phyloP scores from a whole-genome alignment of 2,888 invertebrate species.

The Mythimna vitellina region DNA sequence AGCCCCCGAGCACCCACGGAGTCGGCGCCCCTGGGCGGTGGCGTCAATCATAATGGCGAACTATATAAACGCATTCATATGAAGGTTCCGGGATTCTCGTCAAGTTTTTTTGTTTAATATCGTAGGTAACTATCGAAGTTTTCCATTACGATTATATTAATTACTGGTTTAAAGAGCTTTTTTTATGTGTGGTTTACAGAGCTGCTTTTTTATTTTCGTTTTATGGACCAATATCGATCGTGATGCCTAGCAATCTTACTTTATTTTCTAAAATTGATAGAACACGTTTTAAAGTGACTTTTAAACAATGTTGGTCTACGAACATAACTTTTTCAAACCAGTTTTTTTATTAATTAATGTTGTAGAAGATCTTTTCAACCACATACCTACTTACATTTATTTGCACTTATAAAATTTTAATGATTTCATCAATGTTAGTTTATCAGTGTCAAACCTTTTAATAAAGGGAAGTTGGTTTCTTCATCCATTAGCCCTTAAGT shows the following conservation, averaged over 20 bases:
- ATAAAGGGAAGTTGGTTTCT: constrained; percentile 46
- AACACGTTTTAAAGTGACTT: neutral
- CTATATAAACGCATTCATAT: constrained; percentile 8
- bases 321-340: constrained; percentile 3
- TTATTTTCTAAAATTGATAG: constrained; percentile 11
- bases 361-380: neutral
- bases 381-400: neutral
- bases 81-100: constrained; percentile 38
- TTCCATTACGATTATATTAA: constrained; percentile 24
- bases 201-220: constrained; percentile 8
- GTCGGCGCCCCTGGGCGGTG: too few relatives aligned
- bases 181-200: neutral
- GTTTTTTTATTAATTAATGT: neutral
- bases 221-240: constrained; percentile 13
- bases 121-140: constrained; percentile 7
- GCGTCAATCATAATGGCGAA: constrained; percentile 18
- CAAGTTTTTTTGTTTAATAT: constrained; percentile 16
- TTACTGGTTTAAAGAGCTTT: neutral
- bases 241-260: constrained; percentile 9
- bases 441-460: constrained; percentile 17
- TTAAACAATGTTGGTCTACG: neutral
- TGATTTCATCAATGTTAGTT: constrained; percentile 11
- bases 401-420: constrained; percentile 2
- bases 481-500: constrained; percentile 7
- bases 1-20: too few relatives aligned